A percentile compares a stretch with the other conserved stretches of the same genome.
These are phyloP conservation scores for Crossocerus cetratus DNA, from an alignment of 2,888 invertebrate species.

Conservation along the genomic window DNA sequence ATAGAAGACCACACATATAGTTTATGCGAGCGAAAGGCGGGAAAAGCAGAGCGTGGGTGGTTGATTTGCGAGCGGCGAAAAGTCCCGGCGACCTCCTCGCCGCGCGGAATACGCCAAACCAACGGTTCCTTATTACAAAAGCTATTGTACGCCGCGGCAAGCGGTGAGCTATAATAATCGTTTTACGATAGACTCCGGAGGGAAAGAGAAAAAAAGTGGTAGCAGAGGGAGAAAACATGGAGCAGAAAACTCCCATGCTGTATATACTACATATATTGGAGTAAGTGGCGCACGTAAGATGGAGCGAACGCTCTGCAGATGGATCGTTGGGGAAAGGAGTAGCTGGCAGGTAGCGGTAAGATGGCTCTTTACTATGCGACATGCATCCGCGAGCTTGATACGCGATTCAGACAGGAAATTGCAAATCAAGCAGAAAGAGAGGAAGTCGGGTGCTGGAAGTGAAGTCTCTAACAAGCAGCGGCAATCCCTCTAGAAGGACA, in stretches of 20 bases:
- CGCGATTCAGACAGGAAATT: constrained; percentile 27
- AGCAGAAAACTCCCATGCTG: no score
- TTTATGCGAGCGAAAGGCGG: constrained; percentile 48
- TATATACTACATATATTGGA: no score
- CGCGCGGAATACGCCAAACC: constrained; percentile 44
- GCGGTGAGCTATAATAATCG: constrained; percentile 46
- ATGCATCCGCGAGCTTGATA: background rate
- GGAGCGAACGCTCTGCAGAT: no score
- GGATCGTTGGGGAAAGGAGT: no score
- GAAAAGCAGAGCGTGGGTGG: constrained; percentile 29
- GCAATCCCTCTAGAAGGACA: no score
- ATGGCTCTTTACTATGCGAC: background rate
- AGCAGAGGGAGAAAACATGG: no score
- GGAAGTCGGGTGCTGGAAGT: no score
- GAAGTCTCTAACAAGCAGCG: constrained; percentile 25
- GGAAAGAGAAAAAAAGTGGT: background rate
- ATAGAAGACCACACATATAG: constrained; percentile 40
- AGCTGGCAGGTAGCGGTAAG: no score
- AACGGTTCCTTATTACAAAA: constrained; percentile 53
- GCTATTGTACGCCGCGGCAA: constrained; percentile 39
- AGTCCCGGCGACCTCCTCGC: background rate
- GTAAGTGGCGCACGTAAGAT: no score
- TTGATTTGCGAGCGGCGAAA: background rate
- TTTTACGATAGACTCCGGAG: constrained; percentile 49
- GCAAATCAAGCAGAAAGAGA: constrained; percentile 24